A percentile compares a stretch with the other conserved stretches of the same genome.
phyloP scores from a whole-genome alignment of 2,113 vertebrate species.

The Sapayoa aenigma region DNA sequence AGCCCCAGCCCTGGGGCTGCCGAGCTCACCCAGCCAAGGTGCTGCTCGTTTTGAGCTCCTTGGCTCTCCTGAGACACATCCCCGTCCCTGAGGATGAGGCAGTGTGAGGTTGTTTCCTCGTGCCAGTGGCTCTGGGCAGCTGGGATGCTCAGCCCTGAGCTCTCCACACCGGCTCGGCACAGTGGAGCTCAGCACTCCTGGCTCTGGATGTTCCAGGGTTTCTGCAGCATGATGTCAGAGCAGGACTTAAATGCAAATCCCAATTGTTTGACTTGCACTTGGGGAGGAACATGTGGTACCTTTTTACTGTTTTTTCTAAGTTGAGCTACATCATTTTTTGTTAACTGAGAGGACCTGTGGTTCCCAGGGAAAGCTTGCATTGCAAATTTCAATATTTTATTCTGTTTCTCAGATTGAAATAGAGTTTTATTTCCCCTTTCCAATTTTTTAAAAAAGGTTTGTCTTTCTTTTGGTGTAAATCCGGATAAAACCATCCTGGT shows the following conservation, averaged over 20 bases:
- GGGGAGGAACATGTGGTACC: not conserved
- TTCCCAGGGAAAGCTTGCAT: conserved; percentile 18
- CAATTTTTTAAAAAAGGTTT: not conserved
- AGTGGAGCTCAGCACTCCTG: not conserved
- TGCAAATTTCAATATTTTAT: not conserved
- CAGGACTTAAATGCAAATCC: conserved; percentile 34
- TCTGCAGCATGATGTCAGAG: not conserved
- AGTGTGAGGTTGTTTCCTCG: not conserved
- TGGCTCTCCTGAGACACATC: not conserved
- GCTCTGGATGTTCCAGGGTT: not conserved
- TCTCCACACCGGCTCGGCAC: not conserved
- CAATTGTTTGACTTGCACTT: conserved; percentile 4
- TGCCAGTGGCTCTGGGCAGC: not conserved
- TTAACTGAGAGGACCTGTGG: conserved; percentile 2
- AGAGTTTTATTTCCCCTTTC: conserved; percentile 27
- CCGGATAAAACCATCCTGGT: conserved; percentile 53
- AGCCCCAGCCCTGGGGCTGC: not conserved
- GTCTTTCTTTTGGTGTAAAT: conserved; percentile 27
- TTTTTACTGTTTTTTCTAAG: conserved; percentile 45
- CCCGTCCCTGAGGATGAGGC: not conserved
- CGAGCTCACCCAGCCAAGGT: not conserved
- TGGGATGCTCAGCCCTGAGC: not conserved
- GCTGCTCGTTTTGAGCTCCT: not conserved
- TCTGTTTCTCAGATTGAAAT: conserved; percentile 8
- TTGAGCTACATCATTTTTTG: conserved; percentile 45